Evolutionary conservation across 2,113 vertebrate species (phyloP).

Genomic region (Dendropsophus ebraccatus): DNA sequence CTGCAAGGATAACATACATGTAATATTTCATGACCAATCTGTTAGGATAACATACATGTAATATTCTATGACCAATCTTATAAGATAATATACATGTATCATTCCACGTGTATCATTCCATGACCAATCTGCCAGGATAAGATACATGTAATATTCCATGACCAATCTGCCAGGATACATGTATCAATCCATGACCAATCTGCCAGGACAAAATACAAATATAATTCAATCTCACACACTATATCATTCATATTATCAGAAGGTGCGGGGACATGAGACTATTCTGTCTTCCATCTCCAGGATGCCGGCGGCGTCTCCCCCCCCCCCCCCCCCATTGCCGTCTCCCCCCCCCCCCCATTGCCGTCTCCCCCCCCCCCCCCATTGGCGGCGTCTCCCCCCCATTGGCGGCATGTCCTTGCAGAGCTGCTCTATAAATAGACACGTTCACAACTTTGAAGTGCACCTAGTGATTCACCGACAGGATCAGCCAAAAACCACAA

Average conservation of each 20-base stretch:
- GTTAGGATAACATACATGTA: background rate
- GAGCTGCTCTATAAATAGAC: constrained; percentile 70
- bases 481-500: constrained; percentile 69
- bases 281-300: background rate
- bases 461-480: constrained; percentile 66
- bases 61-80: too few species aligned
- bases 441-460: constrained; percentile 66
- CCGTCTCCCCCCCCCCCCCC: background rate
- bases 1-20: too few species aligned
- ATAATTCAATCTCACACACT: background rate
- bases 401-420: constrained; percentile 60
- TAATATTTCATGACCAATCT: background rate
- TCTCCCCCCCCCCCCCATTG: too few species aligned
- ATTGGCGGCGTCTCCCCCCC: too few species aligned
- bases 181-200: background rate
- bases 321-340: background rate
- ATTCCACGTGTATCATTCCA: too few species aligned
- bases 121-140: too few species aligned
- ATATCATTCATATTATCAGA: constrained; percentile 43
- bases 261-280: background rate
- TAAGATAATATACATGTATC: too few species aligned
- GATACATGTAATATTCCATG: too few species aligned
- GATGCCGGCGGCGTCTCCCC: background rate
- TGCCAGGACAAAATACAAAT: background rate
- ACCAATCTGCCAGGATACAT: too few species aligned